These are phyloP conservation scores for Sitodiplosis mosellana DNA, from an alignment of 1,140 invertebrate genomes.

Conservation along the genomic window DNA sequence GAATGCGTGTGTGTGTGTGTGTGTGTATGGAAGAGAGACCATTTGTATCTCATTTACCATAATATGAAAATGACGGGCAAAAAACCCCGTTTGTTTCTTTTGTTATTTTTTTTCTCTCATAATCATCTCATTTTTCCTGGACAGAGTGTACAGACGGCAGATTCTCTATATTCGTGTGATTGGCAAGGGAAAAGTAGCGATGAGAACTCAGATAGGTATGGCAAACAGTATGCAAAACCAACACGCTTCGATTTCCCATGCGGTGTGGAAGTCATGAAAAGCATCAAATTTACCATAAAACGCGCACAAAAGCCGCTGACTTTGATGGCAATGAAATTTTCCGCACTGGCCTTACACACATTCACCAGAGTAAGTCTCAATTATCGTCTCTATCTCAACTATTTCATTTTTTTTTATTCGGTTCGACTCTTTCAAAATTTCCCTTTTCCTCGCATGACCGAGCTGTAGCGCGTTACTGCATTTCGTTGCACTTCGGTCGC, in stretches of 20 bases:
- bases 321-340: conserved; percentile 22
- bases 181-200: conserved; percentile 10
- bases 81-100: background rate
- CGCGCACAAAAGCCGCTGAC: conserved; percentile 18
- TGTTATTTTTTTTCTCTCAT: background rate
- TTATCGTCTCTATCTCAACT: background rate
- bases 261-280: conserved; percentile 10
- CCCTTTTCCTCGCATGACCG: background rate
- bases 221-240: background rate
- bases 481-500: background rate
- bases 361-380: conserved; percentile 14
- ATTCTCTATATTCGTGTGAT: conserved; percentile 14
- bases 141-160: conserved; percentile 15
- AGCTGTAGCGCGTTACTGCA: background rate
- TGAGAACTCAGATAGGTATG: background rate
- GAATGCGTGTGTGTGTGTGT: no score
- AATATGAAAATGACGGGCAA: background rate
- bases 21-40: no score
- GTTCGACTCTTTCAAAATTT: background rate
- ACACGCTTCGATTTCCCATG: conserved; percentile 1
- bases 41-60: no score
- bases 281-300: conserved; percentile 17
- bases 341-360: conserved; percentile 18
- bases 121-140: background rate
- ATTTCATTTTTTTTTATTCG: background rate